Evolutionary conservation across 2,888 invertebrate species (phyloP), one percentile per base, ranked within the genome.

Genomic region (Alloscopus bannaensis): DNA sequence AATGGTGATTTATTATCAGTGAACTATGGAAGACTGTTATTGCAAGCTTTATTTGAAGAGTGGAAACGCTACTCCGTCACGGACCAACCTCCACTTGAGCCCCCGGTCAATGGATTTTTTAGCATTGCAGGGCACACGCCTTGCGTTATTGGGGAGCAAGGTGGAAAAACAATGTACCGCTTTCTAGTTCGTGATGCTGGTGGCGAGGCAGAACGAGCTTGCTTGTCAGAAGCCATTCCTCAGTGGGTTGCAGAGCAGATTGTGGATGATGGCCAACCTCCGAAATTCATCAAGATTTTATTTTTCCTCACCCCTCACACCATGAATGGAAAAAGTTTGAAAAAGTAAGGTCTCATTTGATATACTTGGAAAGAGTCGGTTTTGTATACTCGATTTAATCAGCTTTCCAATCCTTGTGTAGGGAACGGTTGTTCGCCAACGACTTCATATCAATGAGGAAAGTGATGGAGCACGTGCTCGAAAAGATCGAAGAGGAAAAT

Each of bases 401-500:
- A 18, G 16, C 20, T n/a, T 24, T 28, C 20, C n/a, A n/a, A 66
- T 50, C n/a, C n/a, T 22, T 69, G n/a, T 89, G 88, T 85, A 91
- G 98, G 92, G 99, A 99, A 89, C 93, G 99, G 18, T 90, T 99
- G 85, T 97, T 98, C 75, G 99, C 99, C 1, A 99, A 98, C 88
- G 99, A 99, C 89, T 99, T 99, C 90, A 96, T 99, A 86, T 98
- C 98, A 89, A 96, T 99, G 87, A 93, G 98, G 42, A 99, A 99
- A 90, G 98, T 99, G 0, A 97, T 98, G 22, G 99, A 99, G 88
- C 99, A 99, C 88, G 98, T 99, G 11, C 94, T 97, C 71, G 99
- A 99, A 88, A 99, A 99, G 64, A 84, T 85, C 64, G 85, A 85
- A 59, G 85, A 85, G 55, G 85, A 85, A 69, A 81, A 80, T 71